Evolutionary conservation across 2,797 vertebrate species (phyloP), one percentile per base, ranked within the genome.

Genomic region (Austrolebias charrua): DNA sequence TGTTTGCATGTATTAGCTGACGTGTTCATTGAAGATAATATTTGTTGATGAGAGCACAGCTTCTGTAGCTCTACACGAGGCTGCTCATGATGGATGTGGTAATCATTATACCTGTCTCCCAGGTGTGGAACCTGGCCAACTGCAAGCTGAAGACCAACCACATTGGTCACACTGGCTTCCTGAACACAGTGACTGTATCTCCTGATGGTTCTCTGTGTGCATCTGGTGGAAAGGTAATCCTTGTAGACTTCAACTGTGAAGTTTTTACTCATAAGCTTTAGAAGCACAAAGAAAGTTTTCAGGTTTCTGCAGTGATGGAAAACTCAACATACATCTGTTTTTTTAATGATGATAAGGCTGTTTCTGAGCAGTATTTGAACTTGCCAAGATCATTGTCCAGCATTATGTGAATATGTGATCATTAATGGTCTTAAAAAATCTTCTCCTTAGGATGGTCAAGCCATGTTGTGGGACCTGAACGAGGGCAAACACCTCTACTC

Each of bases 81-180:
- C 2, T 20, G 4, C 29, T 4, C 48, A 4, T 16, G 5, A 15
- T 14, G 31, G 1, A 0, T 55, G 2, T 71, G 15, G 73, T 3
- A 0, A 2, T 51, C 14, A 2, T 14, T 62, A 0, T 40, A 5
- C 16, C 40, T 45, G 54, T 6, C 16, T 69, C 0, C 3, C 42
- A 96, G 95, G 96, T 97, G 24, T 97, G 96, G 96, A 98, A 98
- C 81, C 75, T 98, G 88, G 96, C 97, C 7, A 99, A 98, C 90
- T 99, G 97, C 91, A n/a, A n/a, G n/a, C n/a, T n/a, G n/a, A n/a
- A n/a, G n/a, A n/a, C n/a, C n/a, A n/a, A n/a, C n/a, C n/a, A n/a
- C n/a, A n/a, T n/a, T n/a, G n/a, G n/a, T n/a, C n/a, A n/a, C n/a
- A n/a, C n/a, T n/a, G n/a, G n/a, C n/a, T n/a, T n/a, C n/a, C n/a